Evolutionary conservation across 2,888 invertebrate species (phyloP).

Genomic region (Labia minor): DNA sequence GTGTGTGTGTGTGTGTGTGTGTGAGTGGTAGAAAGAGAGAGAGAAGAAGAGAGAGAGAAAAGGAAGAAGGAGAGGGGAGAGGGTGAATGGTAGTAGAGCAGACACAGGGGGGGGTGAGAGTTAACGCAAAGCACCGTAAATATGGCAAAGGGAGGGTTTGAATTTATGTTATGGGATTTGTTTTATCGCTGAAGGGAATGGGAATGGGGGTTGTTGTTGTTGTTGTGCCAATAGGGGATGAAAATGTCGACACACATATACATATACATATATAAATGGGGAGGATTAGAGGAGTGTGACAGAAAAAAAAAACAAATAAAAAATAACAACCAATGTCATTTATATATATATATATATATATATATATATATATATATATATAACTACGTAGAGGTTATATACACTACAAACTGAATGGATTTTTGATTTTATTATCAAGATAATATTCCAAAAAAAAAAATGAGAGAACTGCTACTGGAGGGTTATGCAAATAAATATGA

Average conservation of each 20-base stretch:
- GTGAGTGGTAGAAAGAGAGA: too few species aligned
- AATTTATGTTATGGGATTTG: conserved; percentile 13
- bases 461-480: too few species aligned
- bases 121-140: conserved; percentile 20
- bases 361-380: too few species aligned
- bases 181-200: conserved; percentile 20
- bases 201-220: conserved; percentile 18
- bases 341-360: neutral
- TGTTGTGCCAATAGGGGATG: neutral
- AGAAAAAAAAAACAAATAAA: conserved; percentile 14
- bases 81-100: conserved; percentile 26
- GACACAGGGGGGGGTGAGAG: conserved; percentile 22
- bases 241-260: neutral
- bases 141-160: conserved; percentile 18
- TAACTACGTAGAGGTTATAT: neutral
- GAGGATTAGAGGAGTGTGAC: conserved; percentile 24
- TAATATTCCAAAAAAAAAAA: neutral
- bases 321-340: neutral
- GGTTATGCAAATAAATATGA: too few species aligned
- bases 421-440: conserved; percentile 8
- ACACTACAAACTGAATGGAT: neutral
- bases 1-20: too few species aligned
- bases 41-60: too few species aligned
- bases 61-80: too few species aligned
- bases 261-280: too few species aligned